Percentiles rank a stretch among this genome's conserved stretches.
phyloP scores from a whole-genome alignment of 35 echinoderm and acorn worm species.

The Stichopus chloronotus region DNA sequence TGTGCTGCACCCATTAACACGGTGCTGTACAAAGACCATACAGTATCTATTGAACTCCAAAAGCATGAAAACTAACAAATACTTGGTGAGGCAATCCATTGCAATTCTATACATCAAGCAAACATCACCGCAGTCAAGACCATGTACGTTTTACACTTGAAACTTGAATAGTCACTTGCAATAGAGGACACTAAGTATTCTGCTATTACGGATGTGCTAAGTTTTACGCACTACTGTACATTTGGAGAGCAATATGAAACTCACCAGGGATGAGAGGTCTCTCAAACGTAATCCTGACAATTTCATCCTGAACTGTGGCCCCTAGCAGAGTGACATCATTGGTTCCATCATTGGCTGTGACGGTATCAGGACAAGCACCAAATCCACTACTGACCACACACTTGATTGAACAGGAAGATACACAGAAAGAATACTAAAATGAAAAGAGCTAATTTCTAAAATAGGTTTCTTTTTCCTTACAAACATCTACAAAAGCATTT shows the following conservation, averaged over 20 bases:
- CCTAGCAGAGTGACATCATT: conserved; percentile 8
- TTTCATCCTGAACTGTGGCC: background rate
- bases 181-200: background rate
- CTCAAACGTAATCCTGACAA: background rate
- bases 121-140: background rate
- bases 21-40: background rate
- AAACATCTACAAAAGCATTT: no score
- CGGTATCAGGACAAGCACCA: conserved; percentile 34
- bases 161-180: background rate
- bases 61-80: background rate
- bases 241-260: background rate
- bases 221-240: background rate
- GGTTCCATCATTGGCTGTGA: background rate
- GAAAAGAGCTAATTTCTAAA: background rate
- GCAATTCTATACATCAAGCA: background rate
- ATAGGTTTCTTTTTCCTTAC: no score
- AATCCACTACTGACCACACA: conserved; percentile 41
- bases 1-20: no score
- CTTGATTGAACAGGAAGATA: background rate
- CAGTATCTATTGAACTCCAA: background rate
- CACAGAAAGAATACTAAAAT: background rate
- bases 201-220: background rate
- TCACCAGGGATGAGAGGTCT: conserved; percentile 18
- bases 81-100: background rate
- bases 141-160: background rate